phyloP scores from a whole-genome alignment of 2,113 vertebrate species.

The Tetrax tetrax region DNA sequence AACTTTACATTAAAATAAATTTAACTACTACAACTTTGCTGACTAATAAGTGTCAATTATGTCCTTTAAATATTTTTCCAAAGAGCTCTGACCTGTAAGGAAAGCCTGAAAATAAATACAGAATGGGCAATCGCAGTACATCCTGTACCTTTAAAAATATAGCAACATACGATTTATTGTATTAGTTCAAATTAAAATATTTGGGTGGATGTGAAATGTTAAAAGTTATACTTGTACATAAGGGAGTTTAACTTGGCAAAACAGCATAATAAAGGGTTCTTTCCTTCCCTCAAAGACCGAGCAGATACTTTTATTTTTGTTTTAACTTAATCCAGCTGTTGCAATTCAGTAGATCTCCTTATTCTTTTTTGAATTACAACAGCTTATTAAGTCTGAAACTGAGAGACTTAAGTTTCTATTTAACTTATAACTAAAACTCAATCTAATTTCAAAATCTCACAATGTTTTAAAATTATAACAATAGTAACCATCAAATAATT shows the following conservation, averaged over 20 bases:
- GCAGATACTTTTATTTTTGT: slow-evolving; percentile 37
- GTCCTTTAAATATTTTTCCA: not conserved
- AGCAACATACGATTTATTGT: not conserved
- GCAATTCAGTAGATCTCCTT: not conserved
- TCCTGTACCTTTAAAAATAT: not conserved
- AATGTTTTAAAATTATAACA: not conserved
- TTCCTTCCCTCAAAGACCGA: slow-evolving; percentile 1
- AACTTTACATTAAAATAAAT: not conserved
- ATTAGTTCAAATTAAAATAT: slow-evolving; percentile 33
- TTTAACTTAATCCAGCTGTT: slow-evolving; percentile 61
- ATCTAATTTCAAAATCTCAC: not conserved
- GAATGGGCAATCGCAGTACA: not conserved
- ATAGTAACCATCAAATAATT: not conserved
- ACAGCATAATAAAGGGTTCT: not conserved
- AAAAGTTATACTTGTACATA: not conserved
- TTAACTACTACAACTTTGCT: not conserved
- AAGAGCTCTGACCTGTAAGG: not conserved
- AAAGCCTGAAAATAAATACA: not conserved
- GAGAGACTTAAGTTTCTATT: not conserved
- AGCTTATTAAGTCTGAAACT: not conserved
- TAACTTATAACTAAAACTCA: not conserved
- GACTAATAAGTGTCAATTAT: not conserved
- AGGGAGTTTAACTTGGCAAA: slow-evolving; percentile 55
- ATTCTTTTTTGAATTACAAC: not conserved
- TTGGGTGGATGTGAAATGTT: slow-evolving; percentile 35